phyloP scores from a whole-genome alignment of 2,888 invertebrate species.

The Patella depressa region DNA sequence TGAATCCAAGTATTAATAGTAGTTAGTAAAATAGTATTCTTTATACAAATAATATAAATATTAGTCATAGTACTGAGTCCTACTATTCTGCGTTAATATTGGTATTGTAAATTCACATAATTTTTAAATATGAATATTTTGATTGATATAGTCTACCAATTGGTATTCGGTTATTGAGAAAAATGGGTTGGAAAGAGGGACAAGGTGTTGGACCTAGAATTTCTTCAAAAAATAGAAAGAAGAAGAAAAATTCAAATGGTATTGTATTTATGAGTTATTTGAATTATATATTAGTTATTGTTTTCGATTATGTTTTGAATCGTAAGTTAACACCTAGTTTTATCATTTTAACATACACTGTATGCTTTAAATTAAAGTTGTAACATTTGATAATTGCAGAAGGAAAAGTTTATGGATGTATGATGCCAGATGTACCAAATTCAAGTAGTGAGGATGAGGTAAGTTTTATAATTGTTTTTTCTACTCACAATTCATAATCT shows the following conservation, averaged over 20 bases:
- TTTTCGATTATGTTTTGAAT: neutral
- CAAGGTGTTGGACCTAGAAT: slow-evolving; percentile 84
- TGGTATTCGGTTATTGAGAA: slow-evolving; percentile 86
- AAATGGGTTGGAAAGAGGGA: slow-evolving; percentile 94
- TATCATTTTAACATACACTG: too few species aligned
- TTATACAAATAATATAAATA: too few species aligned
- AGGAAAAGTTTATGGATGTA: neutral
- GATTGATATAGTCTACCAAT: slow-evolving; percentile 84
- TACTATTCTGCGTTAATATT: too few species aligned
- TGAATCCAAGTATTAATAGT: neutral
- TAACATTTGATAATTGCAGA: neutral
- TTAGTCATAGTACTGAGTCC: too few species aligned
- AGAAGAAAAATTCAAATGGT: slow-evolving; percentile 32
- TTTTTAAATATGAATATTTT: neutral
- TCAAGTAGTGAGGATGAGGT: neutral
- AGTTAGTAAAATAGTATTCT: neutral
- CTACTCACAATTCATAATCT: too few species aligned
- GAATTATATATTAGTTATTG: neutral
- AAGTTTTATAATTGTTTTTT: too few species aligned
- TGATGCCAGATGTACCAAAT: neutral
- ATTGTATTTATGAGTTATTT: neutral
- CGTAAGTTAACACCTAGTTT: too few species aligned
- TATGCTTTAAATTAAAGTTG: neutral
- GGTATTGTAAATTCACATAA: too few species aligned
- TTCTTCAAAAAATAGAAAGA: slow-evolving; percentile 49